Evolutionary conservation across 1,140 invertebrate genomes (phyloP).

Genomic region (Panulirus ornatus): DNA sequence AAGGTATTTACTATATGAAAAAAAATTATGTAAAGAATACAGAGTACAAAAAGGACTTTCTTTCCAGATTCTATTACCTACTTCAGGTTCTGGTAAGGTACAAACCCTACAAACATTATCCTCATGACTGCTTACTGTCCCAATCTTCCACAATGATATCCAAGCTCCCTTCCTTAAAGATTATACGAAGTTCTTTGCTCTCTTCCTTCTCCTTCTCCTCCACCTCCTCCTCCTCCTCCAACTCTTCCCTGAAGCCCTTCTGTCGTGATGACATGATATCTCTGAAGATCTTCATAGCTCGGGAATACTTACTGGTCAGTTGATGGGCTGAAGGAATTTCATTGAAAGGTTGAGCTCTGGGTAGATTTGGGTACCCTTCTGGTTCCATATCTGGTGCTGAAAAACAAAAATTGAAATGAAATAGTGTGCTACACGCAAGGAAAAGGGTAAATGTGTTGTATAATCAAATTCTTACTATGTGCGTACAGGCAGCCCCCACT

Average conservation of each 20-base stretch:
- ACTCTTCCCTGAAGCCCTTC: not conserved
- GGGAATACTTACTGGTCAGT: slow-evolving; percentile 61
- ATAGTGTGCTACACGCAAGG: too few relatives aligned
- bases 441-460: too few relatives aligned
- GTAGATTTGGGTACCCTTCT: slow-evolving; percentile 22
- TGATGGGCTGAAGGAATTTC: slow-evolving; percentile 26
- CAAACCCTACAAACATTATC: not conserved
- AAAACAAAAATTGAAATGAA: too few relatives aligned
- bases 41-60: too few relatives aligned
- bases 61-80: too few relatives aligned
- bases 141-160: slow-evolving; percentile 62
- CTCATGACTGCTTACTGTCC: slow-evolving; percentile 46
- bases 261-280: slow-evolving; percentile 45
- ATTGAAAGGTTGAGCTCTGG: slow-evolving; percentile 21
- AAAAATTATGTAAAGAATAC: too few relatives aligned
- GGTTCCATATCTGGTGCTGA: slow-evolving; percentile 53
- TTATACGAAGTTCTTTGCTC: slow-evolving; percentile 22
- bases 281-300: slow-evolving; percentile 59
- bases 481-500: too few relatives aligned
- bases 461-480: too few relatives aligned
- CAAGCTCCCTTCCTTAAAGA: slow-evolving; percentile 23
- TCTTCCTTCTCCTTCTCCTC: slow-evolving; percentile 15
- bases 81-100: too few relatives aligned
- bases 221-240: slow-evolving; percentile 15
- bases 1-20: too few relatives aligned